Conservation (phyloP, 2,888 invertebrate genomes). For the Abrostola tripartita region DNA sequence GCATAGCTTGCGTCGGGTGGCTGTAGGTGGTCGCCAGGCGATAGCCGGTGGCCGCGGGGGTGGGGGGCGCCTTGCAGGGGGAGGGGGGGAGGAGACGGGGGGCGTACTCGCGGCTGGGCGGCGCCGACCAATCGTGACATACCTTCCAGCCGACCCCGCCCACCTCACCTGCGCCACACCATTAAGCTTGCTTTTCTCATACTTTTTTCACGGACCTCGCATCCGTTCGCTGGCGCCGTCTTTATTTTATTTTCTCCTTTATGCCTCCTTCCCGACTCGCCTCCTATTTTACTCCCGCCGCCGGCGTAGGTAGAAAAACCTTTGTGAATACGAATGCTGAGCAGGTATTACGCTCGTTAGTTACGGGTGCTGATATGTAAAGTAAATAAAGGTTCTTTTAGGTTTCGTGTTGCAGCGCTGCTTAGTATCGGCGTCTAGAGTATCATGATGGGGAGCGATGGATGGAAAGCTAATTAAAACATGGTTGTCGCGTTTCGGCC, state of each 20-base stretch:
- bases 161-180: constrained; percentile 87
- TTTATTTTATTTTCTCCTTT: constrained; percentile 88
- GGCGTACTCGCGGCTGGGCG: constrained; percentile 85
- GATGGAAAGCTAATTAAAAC: constrained; percentile 55
- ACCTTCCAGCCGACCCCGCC: constrained; percentile 85
- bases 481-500: constrained; percentile 42
- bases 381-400: constrained; percentile 82
- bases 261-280: constrained; percentile 85
- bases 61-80: constrained; percentile 58
- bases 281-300: constrained; percentile 87
- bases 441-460: constrained; percentile 22
- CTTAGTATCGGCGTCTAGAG: constrained; percentile 25
- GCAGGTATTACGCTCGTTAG: constrained; percentile 87
- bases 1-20: constrained; percentile 86
- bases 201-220: constrained; percentile 87
- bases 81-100: constrained; percentile 65
- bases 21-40: constrained; percentile 83
- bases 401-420: constrained; percentile 37
- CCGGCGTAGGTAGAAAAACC: constrained; percentile 85
- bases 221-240: constrained; percentile 86
- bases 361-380: constrained; percentile 84
- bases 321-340: constrained; percentile 88
- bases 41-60: constrained; percentile 83
- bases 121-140: constrained; percentile 84
- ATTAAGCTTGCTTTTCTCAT: constrained; percentile 84